These are phyloP conservation scores for Aphaenogaster floridana DNA, from an alignment of 1,140 invertebrate species.

Conservation along the genomic window DNA sequence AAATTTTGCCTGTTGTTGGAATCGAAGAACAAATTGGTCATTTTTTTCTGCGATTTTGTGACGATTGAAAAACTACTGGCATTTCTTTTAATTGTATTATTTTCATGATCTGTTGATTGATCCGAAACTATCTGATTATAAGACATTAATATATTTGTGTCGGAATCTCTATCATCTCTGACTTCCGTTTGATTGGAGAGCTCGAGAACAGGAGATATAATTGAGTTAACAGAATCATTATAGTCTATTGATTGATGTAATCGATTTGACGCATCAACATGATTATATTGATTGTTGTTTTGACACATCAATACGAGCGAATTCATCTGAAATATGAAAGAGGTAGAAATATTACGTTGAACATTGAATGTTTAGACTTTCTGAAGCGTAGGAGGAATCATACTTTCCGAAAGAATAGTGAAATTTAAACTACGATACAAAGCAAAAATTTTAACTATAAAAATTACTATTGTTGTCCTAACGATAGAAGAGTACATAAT, in stretches of 20 bases:
- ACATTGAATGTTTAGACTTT: neutral
- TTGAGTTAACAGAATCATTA: neutral
- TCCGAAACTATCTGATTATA: neutral
- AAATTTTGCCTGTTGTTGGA: neutral
- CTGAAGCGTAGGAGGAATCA: neutral
- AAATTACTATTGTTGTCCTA: too few relatives aligned
- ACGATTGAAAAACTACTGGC: neutral
- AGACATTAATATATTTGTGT: neutral
- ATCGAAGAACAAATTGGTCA: neutral
- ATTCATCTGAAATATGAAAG: neutral
- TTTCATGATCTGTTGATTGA: neutral
- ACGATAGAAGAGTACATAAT: too few relatives aligned
- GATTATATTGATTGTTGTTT: neutral
- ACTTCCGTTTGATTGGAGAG: neutral
- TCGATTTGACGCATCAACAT: neutral
- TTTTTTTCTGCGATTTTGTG: neutral
- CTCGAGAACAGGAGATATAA: neutral
- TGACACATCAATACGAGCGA: neutral
- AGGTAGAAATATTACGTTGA: neutral
- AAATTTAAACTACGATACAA: neutral
- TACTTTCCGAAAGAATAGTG: neutral
- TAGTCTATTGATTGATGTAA: neutral
- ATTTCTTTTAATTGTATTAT: neutral
- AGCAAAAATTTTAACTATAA: neutral
- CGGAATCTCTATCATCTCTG: neutral